Conservation (phyloP, 2,888 invertebrate genomes). For the Cosmia pyralina region DNA sequence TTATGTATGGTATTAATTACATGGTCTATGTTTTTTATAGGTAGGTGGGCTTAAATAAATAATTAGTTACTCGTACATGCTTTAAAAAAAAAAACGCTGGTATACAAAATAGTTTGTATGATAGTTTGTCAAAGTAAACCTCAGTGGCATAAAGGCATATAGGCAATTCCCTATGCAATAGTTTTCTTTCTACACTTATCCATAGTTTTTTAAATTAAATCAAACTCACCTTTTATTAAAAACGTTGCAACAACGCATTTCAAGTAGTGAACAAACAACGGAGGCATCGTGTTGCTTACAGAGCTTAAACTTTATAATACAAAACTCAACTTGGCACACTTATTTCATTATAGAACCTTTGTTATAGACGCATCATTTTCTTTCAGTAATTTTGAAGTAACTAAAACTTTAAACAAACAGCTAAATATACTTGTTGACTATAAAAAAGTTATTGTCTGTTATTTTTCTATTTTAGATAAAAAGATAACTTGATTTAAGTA, state of each 20-base stretch:
- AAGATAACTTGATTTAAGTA: conserved; percentile 34
- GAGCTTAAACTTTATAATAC: conserved; percentile 47
- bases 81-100: not conserved
- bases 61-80: too few relatives aligned
- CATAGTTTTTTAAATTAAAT: not conserved
- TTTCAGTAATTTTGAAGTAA: not conserved
- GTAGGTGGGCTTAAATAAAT: too few relatives aligned
- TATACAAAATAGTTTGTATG: not conserved
- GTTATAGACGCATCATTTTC: conserved; percentile 1
- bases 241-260: conserved; percentile 79
- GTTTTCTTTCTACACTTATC: not conserved
- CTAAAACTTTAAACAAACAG: conserved; percentile 17
- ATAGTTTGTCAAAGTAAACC: not conserved
- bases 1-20: conserved; percentile 21
- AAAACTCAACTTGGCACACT: conserved; percentile 60
- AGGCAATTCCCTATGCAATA: not conserved
- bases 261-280: conserved; percentile 71
- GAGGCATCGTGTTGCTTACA: conserved; percentile 71
- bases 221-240: conserved; percentile 79
- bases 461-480: conserved; percentile 24
- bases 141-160: not conserved
- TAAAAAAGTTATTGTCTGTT: conserved; percentile 18
- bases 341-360: conserved; percentile 33
- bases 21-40: not conserved
- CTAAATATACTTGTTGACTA: conserved; percentile 21